Evolutionary conservation across 2,797 vertebrate genomes (phyloP).

Genomic region (Gymnothorax javanicus): DNA sequence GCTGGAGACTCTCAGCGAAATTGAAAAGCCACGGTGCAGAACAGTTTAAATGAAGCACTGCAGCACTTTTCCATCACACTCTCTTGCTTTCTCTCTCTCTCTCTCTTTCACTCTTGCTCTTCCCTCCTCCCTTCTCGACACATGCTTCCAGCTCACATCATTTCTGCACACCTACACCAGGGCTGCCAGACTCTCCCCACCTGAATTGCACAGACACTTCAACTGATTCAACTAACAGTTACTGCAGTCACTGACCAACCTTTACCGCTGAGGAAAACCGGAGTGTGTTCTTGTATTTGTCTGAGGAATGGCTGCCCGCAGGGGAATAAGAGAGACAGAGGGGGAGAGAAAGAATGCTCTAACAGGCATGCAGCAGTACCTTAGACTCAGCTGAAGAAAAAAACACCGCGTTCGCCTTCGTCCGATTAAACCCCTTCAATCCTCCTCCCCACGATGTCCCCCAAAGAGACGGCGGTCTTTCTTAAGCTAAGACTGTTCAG

Average conservation of each 20-base stretch:
- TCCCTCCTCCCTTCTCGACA: constrained; percentile 17
- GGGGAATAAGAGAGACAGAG: constrained; percentile 13
- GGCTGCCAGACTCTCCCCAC: constrained; percentile 41
- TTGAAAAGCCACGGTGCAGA: constrained; percentile 72
- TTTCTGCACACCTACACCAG: constrained; percentile 47
- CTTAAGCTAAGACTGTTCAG: constrained; percentile 33
- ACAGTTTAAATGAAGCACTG: constrained; percentile 66
- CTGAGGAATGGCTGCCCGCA: constrained; percentile 10
- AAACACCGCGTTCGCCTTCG: constrained; percentile 32
- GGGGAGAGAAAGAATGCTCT: constrained; percentile 49
- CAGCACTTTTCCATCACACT: constrained; percentile 45
- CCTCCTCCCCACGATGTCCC: constrained; percentile 20
- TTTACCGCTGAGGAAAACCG: constrained; percentile 42
- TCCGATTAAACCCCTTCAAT: constrained; percentile 25
- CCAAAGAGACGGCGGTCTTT: constrained; percentile 25
- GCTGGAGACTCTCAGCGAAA: constrained; percentile 70
- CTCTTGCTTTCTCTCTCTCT: constrained; percentile 34
- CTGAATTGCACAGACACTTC: constrained; percentile 45
- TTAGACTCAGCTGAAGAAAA: constrained; percentile 34
- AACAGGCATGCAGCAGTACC: constrained; percentile 65
- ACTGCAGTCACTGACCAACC: constrained; percentile 38
- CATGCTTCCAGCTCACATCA: constrained; percentile 58
- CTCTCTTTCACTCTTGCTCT: constrained; percentile 34
- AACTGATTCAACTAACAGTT: constrained; percentile 46
- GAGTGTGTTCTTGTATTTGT: constrained; percentile 54